A percentile compares a stretch with the other conserved stretches of the same genome.
phyloP scores from a whole-genome alignment of 2,888 invertebrate genomes.

The Halocaridina rubra region DNA sequence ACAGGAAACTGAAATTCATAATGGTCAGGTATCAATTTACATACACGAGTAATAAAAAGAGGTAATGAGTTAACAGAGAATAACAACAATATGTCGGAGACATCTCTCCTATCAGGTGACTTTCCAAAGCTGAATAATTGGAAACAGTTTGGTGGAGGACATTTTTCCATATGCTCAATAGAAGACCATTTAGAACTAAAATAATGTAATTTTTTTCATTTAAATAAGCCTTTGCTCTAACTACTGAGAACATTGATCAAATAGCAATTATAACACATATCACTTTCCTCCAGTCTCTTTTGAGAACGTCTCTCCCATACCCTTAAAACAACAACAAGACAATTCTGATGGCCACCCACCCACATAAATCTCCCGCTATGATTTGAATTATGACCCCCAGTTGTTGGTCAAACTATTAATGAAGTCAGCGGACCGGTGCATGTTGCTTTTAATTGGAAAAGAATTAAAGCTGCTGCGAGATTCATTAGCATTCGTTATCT shows the following conservation, averaged over 20 bases:
- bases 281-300: background rate
- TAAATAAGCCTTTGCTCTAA: too few species aligned
- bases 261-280: too few species aligned
- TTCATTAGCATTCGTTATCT: background rate
- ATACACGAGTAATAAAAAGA: background rate
- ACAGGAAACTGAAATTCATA: too few species aligned
- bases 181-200: background rate
- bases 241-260: too few species aligned
- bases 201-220: too few species aligned
- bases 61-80: background rate
- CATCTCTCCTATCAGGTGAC: background rate
- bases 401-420: background rate
- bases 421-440: background rate
- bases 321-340: too few species aligned
- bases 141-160: too few species aligned
- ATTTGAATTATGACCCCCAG: background rate
- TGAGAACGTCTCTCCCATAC: background rate
- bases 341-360: too few species aligned
- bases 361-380: background rate
- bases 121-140: too few species aligned
- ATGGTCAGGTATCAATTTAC: too few species aligned
- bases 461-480: background rate
- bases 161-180: background rate
- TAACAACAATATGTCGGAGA: background rate
- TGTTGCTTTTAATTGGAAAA: background rate